Percentiles rank a stretch among this genome's conserved stretches.
Conservation (phyloP, 2,797 vertebrate species). For the Chiroxiphia lanceolata region DNA sequence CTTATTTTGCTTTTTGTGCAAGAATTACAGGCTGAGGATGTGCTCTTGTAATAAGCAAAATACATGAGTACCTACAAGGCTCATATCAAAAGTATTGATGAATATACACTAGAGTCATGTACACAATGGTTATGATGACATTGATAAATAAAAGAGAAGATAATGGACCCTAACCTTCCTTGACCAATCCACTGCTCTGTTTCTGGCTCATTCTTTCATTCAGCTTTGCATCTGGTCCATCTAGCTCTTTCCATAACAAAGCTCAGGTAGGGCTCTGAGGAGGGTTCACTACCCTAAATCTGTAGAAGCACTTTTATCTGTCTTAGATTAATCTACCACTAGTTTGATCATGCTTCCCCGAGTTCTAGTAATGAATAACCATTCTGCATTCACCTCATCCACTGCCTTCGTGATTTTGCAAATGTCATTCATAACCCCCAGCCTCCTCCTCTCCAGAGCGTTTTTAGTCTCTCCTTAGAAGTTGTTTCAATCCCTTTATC, state of each 20-base stretch:
- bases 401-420: not conserved
- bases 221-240: not conserved
- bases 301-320: not conserved
- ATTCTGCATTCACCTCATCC: not conserved
- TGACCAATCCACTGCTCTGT: not conserved
- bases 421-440: not conserved
- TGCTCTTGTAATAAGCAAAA: not conserved
- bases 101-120: not conserved
- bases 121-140: not conserved
- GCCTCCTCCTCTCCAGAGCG: not conserved
- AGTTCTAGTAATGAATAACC: not conserved
- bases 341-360: not conserved
- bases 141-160: not conserved
- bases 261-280: not conserved
- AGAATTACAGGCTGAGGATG: not conserved
- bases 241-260: not conserved
- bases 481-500: not conserved
- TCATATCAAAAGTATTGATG: not conserved
- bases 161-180: not conserved
- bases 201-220: not conserved
- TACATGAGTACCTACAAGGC: not conserved
- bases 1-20: not conserved
- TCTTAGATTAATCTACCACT: not conserved
- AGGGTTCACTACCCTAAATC: accelerated
- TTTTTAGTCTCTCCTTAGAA: not conserved